Percentiles rank a stretch among this genome's conserved stretches.
phyloP scores from a whole-genome alignment of 2,113 vertebrate genomes.

The Bolborhynchus lineola region DNA sequence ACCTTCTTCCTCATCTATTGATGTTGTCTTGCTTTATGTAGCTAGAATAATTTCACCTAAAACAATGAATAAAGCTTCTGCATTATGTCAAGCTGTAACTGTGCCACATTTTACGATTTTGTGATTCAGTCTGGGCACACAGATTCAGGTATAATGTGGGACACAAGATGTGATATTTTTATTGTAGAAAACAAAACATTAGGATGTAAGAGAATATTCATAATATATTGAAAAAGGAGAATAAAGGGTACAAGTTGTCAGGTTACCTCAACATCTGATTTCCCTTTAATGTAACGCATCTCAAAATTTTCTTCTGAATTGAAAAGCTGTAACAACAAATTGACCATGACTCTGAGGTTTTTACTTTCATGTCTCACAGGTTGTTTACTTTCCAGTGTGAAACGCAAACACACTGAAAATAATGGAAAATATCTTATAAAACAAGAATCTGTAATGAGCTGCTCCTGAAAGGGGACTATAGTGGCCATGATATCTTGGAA shows the following conservation, averaged over 20 bases:
- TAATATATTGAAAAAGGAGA: neutral
- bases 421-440: neutral
- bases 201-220: neutral
- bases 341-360: neutral
- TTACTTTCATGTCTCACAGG: neutral
- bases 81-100: neutral
- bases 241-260: neutral
- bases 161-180: neutral
- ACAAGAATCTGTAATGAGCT: neutral
- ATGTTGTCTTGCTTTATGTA: neutral
- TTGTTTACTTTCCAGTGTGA: neutral
- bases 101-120: neutral
- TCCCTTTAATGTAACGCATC: neutral
- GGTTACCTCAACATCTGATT: neutral
- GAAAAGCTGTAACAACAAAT: neutral
- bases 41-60: neutral
- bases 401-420: neutral
- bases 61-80: neutral
- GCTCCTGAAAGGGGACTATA: neutral
- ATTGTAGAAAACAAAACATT: neutral
- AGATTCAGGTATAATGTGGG: neutral
- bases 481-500: neutral
- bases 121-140: neutral
- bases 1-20: neutral
- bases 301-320: neutral